phyloP scores from a whole-genome alignment of 2,888 invertebrate genomes.

The Papilio elwesi region DNA sequence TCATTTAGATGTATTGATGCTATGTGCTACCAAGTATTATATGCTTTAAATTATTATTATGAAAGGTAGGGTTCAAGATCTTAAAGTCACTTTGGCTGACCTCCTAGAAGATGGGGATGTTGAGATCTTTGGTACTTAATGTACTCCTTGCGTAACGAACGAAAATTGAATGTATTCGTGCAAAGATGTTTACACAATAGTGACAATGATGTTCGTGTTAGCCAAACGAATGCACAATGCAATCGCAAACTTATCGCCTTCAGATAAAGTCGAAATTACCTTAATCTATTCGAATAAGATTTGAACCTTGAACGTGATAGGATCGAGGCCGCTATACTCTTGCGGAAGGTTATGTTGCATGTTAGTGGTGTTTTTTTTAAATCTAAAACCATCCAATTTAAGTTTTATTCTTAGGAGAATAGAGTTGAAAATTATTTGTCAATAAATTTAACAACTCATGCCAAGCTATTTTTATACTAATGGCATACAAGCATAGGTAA shows the following conservation, averaged over 20 bases:
- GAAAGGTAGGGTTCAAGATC: too few relatives aligned
- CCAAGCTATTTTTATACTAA: constrained; percentile 21
- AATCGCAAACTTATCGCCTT: constrained; percentile 5
- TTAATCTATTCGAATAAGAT: constrained; percentile 44
- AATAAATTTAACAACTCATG: neutral
- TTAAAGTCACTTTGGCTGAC: neutral
- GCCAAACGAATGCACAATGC: neutral
- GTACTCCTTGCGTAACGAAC: constrained; percentile 8
- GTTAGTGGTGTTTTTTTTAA: constrained; percentile 34
- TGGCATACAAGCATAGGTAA: neutral
- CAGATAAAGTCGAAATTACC: constrained; percentile 35
- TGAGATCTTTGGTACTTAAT: constrained; percentile 1
- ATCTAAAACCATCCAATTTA: neutral
- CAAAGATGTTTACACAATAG: constrained; percentile 25
- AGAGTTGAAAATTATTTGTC: constrained; percentile 16
- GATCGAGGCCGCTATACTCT: constrained; percentile 64
- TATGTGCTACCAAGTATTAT: too few relatives aligned
- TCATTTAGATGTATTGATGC: too few relatives aligned
- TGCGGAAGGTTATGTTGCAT: constrained; percentile 65
- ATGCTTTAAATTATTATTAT: too few relatives aligned
- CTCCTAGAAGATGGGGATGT: neutral
- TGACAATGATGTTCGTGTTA: constrained; percentile 4
- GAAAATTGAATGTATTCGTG: constrained; percentile 17
- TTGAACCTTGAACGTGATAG: constrained; percentile 78
- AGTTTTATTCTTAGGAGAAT: neutral